A percentile compares a stretch with the other conserved stretches of the same genome.
These are phyloP conservation scores for Brachyrhaphis roseni DNA, from an alignment of 2,797 vertebrate species.

Conservation along the genomic window DNA sequence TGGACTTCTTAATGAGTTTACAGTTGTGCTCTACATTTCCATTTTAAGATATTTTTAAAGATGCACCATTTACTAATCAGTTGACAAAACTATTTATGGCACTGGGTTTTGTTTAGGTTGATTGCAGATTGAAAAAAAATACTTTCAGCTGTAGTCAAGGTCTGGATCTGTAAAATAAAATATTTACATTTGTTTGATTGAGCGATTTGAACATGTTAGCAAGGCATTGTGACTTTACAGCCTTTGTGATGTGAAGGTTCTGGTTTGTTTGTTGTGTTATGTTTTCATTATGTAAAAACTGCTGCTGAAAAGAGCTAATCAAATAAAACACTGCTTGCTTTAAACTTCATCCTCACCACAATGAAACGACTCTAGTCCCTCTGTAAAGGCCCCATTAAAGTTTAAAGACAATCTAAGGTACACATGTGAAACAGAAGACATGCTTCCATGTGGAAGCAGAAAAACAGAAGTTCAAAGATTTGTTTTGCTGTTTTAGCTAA, in stretches of 20 bases:
- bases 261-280: neutral
- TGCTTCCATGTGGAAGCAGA: neutral
- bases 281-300: neutral
- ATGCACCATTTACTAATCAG: too few relatives aligned
- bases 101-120: too few relatives aligned
- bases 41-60: too few relatives aligned
- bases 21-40: too few relatives aligned
- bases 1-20: too few relatives aligned
- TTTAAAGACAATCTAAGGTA: neutral
- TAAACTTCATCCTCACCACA: neutral
- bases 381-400: neutral
- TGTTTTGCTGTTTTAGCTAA: constrained; percentile 6
- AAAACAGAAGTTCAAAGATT: constrained; percentile 13
- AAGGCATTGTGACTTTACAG: neutral
- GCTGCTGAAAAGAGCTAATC: neutral
- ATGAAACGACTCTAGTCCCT: neutral
- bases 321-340: neutral
- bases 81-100: too few relatives aligned
- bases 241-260: neutral
- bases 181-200: too few relatives aligned
- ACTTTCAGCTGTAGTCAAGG: too few relatives aligned
- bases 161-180: too few relatives aligned
- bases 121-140: too few relatives aligned
- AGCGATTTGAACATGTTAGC: too few relatives aligned
- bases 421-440: neutral